Evolutionary conservation across 2,797 vertebrate species (phyloP), one percentile per base, ranked within the genome.

Genomic region (Sebastes glaucus): DNA sequence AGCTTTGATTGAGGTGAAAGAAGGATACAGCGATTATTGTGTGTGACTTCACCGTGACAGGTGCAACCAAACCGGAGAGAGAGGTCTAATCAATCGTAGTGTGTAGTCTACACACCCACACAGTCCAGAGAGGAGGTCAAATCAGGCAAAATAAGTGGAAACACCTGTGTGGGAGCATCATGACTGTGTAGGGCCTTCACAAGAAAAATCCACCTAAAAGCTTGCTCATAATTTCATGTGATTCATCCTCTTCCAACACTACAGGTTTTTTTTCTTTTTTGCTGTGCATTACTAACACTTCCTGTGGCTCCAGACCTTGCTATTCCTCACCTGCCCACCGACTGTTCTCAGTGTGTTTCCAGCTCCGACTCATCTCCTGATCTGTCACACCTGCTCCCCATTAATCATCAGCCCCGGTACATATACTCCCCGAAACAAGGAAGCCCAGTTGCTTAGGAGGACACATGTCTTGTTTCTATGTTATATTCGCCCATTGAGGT

Each of bases 351-450:
- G 49, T 16, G n/a, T 53, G 73, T 63, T 74, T 68, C 38, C 10
- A 16, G 30, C 64, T 60, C 7, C 9, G 1, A 20, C 77, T 83
- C 73, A 38, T 80, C 56, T 77, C 69, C 66, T 68, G 73, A 74
- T 71, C 56, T 11, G 64, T 81, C 84, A 77, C 84, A 88, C 82
- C 84, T 86, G 88, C 77, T 80, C 62, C 60, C 23, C 62, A 67
- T 87, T 77, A 59, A 33, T 86, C 84, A 83, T 74, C 71, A 30
- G 23, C 56, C 38, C 30, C 66, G 22, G 74, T n/a, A 46, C 42
- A 57, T 59, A 53, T 32, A 46, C 23, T 65, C 72, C 77, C 67
- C 3, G 5, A 53, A 3, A 32, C 60, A 35, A 30, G 25, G 32
- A 3, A 20, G 1, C 35, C n/a, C 30, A 64, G 14, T 68, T 23